Evolutionary conservation across 2,797 vertebrate species (phyloP), one percentile per base, ranked within the genome.

Genomic region (Pangasius macronema): DNA sequence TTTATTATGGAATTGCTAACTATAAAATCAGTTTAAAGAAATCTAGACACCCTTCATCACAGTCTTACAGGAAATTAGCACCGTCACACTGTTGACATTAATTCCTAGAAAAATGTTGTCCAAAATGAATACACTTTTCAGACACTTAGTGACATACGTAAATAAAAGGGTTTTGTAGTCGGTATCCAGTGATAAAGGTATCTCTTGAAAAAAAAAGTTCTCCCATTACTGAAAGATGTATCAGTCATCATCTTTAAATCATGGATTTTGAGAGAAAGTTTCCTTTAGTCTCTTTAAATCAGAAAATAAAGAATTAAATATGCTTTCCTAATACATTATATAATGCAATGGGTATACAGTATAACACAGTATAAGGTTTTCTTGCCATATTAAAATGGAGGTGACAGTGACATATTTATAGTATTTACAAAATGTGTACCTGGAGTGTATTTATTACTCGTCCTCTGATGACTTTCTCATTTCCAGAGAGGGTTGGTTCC

Each of bases 401-500:
- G 6, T 55, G 16, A 53, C 46, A 20, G 39, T 42, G 20, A 73
- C 22, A 77, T 61, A 33, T 36, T 39, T 61, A 61, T 61, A 61
- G 36, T 8, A 77, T 57, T 80, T 24, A 80, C 30, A 39, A 22
- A 5, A 20, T 63, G 8, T 61, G 2, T 27, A 49, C 68, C 14
- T 70, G 1, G 11, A 85, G 4, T 36, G 18, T 55, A 42, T 83
- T 61, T 49, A 65, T 20, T 59, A 24, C 27, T 70, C 27, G 42
- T 68, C n/a, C 24, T 27, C 55, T 55, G 36, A 30, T 77, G 67
- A 55, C 6, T 83, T 86, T 83, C 36, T 82, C 7, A 5, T 79
- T 89, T 84, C 0, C 33, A 99, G 98, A 97, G 95, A 92, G 99
- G 99, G 42, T 96, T 99, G 0, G 97, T 99, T 77, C 99, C 99